Evolutionary conservation across 2,113 vertebrate genomes (phyloP).

Genomic region (Petrocephalus zakoni): DNA sequence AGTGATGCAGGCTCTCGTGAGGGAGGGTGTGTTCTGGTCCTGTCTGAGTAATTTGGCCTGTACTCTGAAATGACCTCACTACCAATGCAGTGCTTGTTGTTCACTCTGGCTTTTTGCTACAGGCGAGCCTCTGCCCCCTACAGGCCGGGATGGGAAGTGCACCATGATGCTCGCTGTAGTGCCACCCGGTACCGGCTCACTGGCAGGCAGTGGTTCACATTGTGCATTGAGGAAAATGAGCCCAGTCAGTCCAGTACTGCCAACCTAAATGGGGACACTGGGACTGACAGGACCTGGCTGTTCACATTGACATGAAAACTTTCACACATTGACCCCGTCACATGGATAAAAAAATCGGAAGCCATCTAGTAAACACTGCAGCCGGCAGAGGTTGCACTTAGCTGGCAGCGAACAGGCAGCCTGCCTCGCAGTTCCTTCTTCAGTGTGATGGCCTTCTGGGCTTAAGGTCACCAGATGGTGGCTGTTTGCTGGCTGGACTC

Average conservation of each 20-base stretch:
- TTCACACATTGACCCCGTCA: not conserved
- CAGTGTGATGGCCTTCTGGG: not conserved
- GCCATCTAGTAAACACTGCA: not conserved
- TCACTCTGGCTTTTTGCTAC: not conserved
- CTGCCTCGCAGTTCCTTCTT: not conserved
- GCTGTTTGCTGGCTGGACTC: not conserved
- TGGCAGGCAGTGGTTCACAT: not conserved
- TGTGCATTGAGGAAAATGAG: not conserved
- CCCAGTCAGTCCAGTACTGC: not conserved
- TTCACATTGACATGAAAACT: not conserved
- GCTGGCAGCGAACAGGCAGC: not conserved
- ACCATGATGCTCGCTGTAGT: not conserved
- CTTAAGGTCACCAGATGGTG: not conserved
- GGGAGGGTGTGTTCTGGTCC: not conserved
- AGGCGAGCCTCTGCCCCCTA: not conserved
- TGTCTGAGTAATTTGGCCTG: not conserved
- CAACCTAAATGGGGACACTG: not conserved
- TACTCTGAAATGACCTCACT: not conserved
- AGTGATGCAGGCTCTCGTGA: not conserved
- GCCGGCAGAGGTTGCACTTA: not conserved
- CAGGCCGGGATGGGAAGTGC: not conserved
- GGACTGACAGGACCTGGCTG: not conserved
- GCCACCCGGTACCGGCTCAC: not conserved
- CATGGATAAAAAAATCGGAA: not conserved
- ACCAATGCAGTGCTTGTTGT: not conserved